A percentile compares a stretch with the other conserved stretches of the same genome.
These are phyloP conservation scores for Oreonectes daqikongensis DNA, from an alignment of 2,797 vertebrate species.

Conservation along the genomic window DNA sequence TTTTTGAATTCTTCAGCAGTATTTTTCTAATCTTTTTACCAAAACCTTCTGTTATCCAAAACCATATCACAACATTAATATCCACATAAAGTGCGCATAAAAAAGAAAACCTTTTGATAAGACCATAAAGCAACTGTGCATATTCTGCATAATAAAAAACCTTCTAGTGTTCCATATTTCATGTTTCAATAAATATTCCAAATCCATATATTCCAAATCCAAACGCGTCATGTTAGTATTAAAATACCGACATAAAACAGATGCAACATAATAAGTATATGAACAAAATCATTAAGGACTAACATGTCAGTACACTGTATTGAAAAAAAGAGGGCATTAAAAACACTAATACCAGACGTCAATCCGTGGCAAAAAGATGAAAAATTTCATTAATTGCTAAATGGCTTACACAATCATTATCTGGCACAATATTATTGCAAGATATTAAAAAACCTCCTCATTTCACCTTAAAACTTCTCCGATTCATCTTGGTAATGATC, in stretches of 20 bases:
- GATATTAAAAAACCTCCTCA: slow-evolving; percentile 17
- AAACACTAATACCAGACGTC: slow-evolving; percentile 1
- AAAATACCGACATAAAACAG: neutral
- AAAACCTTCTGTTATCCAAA: slow-evolving; percentile 9
- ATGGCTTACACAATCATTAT: slow-evolving; percentile 10
- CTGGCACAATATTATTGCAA: slow-evolving; percentile 50
- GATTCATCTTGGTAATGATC: slow-evolving; percentile 57
- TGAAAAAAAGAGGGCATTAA: slow-evolving; percentile 10
- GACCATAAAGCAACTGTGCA: slow-evolving; percentile 11
- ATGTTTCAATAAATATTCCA: neutral
- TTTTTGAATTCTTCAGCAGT: slow-evolving; percentile 6
- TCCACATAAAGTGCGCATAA: slow-evolving; percentile 46
- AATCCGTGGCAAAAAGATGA: slow-evolving; percentile 14
- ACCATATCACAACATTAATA: neutral
- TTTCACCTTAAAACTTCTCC: slow-evolving; percentile 28
- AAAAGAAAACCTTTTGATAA: slow-evolving; percentile 22
- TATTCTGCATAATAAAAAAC: neutral
- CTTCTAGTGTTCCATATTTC: neutral
- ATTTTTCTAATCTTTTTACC: neutral
- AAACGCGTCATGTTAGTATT: neutral
- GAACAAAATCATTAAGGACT: neutral
- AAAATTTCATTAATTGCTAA: slow-evolving; percentile 1
- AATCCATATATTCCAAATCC: neutral
- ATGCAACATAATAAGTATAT: neutral
- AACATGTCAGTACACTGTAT: neutral